phyloP scores from a whole-genome alignment of 1,140 invertebrate species.

The Microvelia longipes region DNA sequence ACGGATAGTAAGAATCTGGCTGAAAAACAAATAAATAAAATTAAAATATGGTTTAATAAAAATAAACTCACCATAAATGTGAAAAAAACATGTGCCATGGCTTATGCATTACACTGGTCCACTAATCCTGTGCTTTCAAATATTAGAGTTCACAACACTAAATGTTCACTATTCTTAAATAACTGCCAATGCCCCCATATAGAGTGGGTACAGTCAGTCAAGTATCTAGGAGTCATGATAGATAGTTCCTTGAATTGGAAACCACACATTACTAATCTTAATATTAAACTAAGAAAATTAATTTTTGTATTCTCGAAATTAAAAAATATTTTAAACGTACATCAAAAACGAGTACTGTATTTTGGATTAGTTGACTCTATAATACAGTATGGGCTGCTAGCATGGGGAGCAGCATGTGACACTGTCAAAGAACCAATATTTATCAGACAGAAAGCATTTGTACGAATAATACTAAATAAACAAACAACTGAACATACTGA shows the following conservation, averaged over 20 bases:
- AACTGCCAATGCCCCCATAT: background rate
- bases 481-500: no score
- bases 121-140: background rate
- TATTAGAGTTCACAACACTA: background rate
- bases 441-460: no score
- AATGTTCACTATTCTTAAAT: background rate
- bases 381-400: no score
- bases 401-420: no score
- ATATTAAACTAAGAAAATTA: background rate
- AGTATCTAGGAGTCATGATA: background rate
- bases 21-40: background rate
- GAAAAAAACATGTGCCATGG: background rate
- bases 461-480: no score
- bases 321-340: no score
- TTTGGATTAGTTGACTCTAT: no score
- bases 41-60: background rate
- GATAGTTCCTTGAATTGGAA: background rate
- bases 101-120: background rate
- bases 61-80: background rate
- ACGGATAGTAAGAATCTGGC: background rate
- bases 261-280: background rate
- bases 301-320: background rate
- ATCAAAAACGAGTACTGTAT: no score
- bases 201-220: background rate
- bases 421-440: no score